Evolutionary conservation across 2,113 vertebrate species (phyloP).

Genomic region (Gadus macrocephalus): DNA sequence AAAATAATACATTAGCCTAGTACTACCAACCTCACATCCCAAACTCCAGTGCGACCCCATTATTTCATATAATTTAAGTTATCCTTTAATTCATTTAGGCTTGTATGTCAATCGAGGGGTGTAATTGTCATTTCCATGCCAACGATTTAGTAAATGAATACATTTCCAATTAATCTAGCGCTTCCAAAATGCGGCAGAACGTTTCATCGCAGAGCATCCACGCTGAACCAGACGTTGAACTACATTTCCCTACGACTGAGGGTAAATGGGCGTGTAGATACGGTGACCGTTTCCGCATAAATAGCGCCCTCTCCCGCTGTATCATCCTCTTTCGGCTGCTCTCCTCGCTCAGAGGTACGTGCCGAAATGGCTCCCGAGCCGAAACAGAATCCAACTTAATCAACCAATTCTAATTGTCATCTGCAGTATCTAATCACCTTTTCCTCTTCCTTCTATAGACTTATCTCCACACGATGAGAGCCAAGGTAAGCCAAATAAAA

Average conservation of each 20-base stretch:
- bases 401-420: slow-evolving; percentile 33
- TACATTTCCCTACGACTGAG: slow-evolving; percentile 36
- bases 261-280: background rate
- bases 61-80: no score
- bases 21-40: no score
- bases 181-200: no score
- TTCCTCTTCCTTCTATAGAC: slow-evolving; percentile 52
- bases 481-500: slow-evolving; percentile 72
- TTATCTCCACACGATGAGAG: slow-evolving; percentile 83
- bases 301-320: slow-evolving; percentile 26
- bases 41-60: no score
- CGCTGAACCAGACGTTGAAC: background rate
- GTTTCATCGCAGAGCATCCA: no score
- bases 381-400: slow-evolving; percentile 49
- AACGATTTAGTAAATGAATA: no score
- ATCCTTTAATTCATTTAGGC: no score
- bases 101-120: no score
- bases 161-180: no score
- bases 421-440: slow-evolving; percentile 17
- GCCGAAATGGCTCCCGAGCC: rapidly evolving
- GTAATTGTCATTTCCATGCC: no score
- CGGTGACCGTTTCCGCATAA: slow-evolving; percentile 26
- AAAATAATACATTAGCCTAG: no score
- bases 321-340: slow-evolving; percentile 67
- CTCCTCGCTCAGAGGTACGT: slow-evolving; percentile 32